Evolutionary conservation across 2,113 vertebrate genomes (phyloP).

Genomic region (Asarcornis scutulata): DNA sequence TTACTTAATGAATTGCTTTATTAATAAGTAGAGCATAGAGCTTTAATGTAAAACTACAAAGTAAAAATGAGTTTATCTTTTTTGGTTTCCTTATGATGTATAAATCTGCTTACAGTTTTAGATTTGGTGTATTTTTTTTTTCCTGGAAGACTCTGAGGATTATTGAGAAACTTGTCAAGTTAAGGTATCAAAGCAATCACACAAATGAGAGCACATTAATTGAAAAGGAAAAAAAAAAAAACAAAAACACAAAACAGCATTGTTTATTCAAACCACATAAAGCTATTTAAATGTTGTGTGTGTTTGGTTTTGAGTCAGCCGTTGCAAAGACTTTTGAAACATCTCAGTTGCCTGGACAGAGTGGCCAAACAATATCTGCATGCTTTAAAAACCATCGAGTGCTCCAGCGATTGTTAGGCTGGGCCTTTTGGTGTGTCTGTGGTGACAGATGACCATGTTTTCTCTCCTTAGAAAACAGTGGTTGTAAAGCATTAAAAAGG

Average conservation of each 20-base stretch:
- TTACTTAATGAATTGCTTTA: slow-evolving; percentile 8
- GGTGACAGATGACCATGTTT: background rate
- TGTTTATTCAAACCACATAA: background rate
- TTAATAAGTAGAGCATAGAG: background rate
- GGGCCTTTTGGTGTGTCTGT: background rate
- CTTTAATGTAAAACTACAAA: slow-evolving; percentile 3
- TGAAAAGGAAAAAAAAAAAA: background rate
- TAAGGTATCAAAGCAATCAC: background rate
- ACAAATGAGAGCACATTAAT: background rate
- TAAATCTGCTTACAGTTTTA: background rate
- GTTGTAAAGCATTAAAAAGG: background rate
- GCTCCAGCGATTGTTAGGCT: background rate
- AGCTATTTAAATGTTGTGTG: background rate
- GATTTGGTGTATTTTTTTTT: background rate
- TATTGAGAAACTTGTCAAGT: slow-evolving; percentile 15
- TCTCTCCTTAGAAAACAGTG: background rate
- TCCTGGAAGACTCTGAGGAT: background rate
- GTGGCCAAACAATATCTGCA: background rate
- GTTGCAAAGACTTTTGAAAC: background rate
- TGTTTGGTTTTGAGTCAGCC: background rate
- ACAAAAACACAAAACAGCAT: too few species aligned
- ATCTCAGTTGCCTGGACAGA: background rate
- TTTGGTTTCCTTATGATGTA: background rate
- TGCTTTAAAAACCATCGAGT: background rate
- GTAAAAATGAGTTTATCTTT: background rate